Percentiles rank a stretch among this genome's conserved stretches.
Evolutionary conservation across 2,888 invertebrate species (phyloP).

Genomic region (Aricia artaxerxes): DNA sequence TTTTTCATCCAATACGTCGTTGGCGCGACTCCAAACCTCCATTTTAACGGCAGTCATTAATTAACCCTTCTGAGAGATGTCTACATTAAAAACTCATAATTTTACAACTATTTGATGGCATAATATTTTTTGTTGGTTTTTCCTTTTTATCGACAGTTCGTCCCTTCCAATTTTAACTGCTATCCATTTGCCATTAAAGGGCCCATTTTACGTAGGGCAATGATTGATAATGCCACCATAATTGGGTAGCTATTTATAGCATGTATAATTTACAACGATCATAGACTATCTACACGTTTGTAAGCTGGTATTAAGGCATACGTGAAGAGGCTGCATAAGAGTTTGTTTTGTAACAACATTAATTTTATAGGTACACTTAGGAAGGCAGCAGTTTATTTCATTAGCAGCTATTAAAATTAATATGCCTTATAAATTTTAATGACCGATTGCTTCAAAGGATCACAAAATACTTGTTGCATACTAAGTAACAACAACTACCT

Average conservation of each 20-base stretch:
- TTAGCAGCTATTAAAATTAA: neutral
- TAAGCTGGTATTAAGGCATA: neutral
- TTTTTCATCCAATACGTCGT: slow-evolving; percentile 28
- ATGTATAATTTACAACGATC: neutral
- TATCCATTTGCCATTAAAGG: neutral
- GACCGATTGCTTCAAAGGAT: neutral
- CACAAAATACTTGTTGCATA: slow-evolving; percentile 1
- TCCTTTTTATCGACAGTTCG: neutral
- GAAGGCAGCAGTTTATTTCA: neutral
- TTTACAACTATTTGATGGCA: slow-evolving; percentile 17
- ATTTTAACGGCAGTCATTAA: slow-evolving; percentile 29
- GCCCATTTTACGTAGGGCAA: neutral
- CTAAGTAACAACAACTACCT: slow-evolving; percentile 5
- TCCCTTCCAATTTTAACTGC: neutral
- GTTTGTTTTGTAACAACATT: neutral
- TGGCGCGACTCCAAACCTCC: slow-evolving; percentile 27
- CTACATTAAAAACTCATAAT: slow-evolving; percentile 30
- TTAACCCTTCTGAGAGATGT: slow-evolving; percentile 29
- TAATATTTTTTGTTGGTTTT: neutral
- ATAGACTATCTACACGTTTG: neutral
- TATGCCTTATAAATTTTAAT: slow-evolving; percentile 4
- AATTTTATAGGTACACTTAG: neutral
- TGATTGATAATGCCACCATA: neutral
- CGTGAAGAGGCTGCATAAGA: neutral
- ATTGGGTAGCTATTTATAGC: neutral